These are phyloP conservation scores for Emydoidea blandingii DNA, from an alignment of 2,797 vertebrate genomes.

Conservation along the genomic window DNA sequence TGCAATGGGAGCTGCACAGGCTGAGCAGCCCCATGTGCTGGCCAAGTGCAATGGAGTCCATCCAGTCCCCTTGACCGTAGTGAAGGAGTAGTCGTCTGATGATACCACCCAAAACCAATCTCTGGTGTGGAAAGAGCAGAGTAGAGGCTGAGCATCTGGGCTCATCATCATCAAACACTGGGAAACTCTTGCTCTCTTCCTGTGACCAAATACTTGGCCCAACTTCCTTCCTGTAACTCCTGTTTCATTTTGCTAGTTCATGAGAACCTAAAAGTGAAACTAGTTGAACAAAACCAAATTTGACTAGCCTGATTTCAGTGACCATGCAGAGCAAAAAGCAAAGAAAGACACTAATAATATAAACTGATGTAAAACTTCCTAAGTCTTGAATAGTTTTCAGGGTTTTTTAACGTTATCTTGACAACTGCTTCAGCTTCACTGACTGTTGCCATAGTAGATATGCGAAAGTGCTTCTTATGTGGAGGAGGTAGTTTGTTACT, in stretches of 20 bases:
- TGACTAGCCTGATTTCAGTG: neutral
- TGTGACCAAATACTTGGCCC: neutral
- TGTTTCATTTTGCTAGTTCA: neutral
- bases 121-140: neutral
- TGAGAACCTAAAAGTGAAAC: neutral
- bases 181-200: neutral
- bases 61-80: neutral
- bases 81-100: neutral
- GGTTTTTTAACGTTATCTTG: neutral
- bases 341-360: neutral
- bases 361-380: neutral
- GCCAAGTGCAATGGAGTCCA: no score
- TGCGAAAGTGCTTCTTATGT: neutral
- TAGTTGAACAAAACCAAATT: neutral
- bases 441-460: fast-evolving
- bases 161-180: neutral
- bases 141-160: neutral
- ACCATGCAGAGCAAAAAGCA: neutral
- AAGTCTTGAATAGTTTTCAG: neutral
- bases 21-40: no score
- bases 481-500: neutral
- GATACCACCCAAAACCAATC: no score
- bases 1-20: neutral
- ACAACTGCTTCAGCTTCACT: neutral
- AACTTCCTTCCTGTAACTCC: neutral